Evolutionary conservation across 2,888 invertebrate genomes (phyloP), one percentile per base, ranked within the genome.

Genomic region (Linyphia triangularis): DNA sequence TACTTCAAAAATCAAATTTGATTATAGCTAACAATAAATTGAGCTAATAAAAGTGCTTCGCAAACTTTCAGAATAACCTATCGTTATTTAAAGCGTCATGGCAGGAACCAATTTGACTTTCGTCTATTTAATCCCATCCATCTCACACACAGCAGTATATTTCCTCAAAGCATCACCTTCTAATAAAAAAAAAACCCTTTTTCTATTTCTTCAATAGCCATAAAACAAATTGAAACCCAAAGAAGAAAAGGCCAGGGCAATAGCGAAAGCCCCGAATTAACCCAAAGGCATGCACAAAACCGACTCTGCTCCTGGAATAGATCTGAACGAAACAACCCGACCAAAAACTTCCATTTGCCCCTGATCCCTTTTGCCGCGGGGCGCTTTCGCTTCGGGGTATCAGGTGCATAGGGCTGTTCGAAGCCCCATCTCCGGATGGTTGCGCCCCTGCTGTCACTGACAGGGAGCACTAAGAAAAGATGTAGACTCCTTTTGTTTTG

Each of bases 281-380:
- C 78, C 85, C 78, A 30, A 33, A 40, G 85, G 78, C 43, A 40
- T 85, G 78, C 61, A 43, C 78, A 70, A 61, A 30, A 85, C 78
- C 78, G 78, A 78, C 85, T 70, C 30, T 26, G 33, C 30, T 24
- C 63, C 26, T 72, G 19, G 9, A 43, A 43, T 4, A 33, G 59
- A 24, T 77, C 67, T 22, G 24, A 30, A 57, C 37, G 69, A 63
- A 85, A 70, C 70, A 78, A 85, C 43, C 85, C 61, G 43, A 85
- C 78, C 85, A 77, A 72, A 85, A 85, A 85, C 75, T 85, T 43
- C 78, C 85, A 85, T 85, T 85, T 78, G 43, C 78, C 57, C 26
- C 22, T 43, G 16, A 26, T 67, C 59, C 37, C 16, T 37, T n/a
- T 26, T 59, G 67, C 37, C 40, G 7, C 16, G 43, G 43, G 19